Evolutionary conservation across 2,888 invertebrate genomes (phyloP), one percentile per base, ranked within the genome.

Genomic region (Lycocerus yunnanus): DNA sequence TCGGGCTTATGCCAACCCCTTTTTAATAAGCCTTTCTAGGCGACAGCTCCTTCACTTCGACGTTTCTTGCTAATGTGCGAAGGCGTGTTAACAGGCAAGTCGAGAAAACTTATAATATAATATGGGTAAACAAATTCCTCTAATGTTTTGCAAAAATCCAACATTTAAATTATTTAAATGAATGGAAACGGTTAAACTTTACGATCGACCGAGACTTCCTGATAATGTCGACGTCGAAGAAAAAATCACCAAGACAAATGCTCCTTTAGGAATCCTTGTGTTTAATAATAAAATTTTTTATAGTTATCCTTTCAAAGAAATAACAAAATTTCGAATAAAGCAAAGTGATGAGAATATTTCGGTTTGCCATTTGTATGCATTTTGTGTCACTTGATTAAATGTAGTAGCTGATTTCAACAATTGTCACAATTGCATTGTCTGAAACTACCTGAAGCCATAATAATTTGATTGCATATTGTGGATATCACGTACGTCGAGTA

Each of bases 391-490:
- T 18, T 18, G 65, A 66, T 16, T 60, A 60, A 60, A 60, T 63
- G 61, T 20, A 63, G 20, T 63, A 63, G 61, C 66, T 67, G 67
- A 73, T 73, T 73, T 73, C 67, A 67, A 66, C 67, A 73, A 73
- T 73, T 70, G 73, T 66, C 63, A 61, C 70, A 67, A 58, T 63
- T 73, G 61, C 70, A 73, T 73, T 73, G 73, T 73, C 66, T 67
- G 70, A 67, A 73, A 73, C 61, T 73, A 73, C 70, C 67, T 70
- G 61, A 61, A 73, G 70, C 60, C 60, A 67, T 70, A 73, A 70
- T 69, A 60, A 67, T 61, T 58, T 73, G 69, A 73, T 73, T 73
- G 69, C 70, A 68, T 66, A 20, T 63, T 16, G 16, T 63, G 18
- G 16, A 63, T 20, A 63, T 63, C 15, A 15, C 20, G 20, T 20